Base-by-base conservation (phyloP, 2,888 invertebrate species). In the Nephrotoma appendiculata region DNA sequence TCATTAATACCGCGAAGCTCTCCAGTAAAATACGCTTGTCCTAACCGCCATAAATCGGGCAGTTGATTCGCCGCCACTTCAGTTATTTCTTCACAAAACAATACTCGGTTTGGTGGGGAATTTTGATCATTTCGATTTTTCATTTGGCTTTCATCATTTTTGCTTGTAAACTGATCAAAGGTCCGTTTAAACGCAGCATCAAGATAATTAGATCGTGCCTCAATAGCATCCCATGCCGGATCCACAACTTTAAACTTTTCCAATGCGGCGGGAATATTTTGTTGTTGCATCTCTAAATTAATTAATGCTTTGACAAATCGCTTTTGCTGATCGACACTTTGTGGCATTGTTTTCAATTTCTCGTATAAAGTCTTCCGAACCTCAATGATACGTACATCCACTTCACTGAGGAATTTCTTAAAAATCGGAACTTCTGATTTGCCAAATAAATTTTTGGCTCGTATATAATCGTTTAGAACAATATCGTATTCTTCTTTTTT, bases 221-320 rank as follows among this genome's bases (percentile, higher is more conserved):
- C 94, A 88, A 99, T 96, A 4, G 98, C 98, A 88, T 97, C 96
- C 99, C 99, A 99, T 0, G 98, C 99, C 1, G 99, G 98, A 92
- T 99, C 99, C 6, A 96, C 96, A 5, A 90, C 90, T 0, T 90
- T 90, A 42, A 91, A 45, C 6, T 90, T 90, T 93, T 91, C 90
- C 9, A 89, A 89, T 41, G 90, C 88, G 0, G 88, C 86, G 0
- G 89, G 90, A 11, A 91, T 91, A 15, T 89, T 89, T 89, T 92
- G 92, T 87, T 91, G 91, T 1, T 90, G 87, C 89, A 94, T 94
- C 89, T 96, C 96, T 88, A 96, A 92, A 89, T 95, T 95, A n/a
- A 95, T 94, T 88, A 96, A 93, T 5, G 92, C 91, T 93, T 97
- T 95, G 88, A 99, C 98, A 87, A 98, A 94, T 90, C 97, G 96